Percentiles rank a stretch among this genome's conserved stretches.
phyloP scores from a whole-genome alignment of 2,888 invertebrate genomes.

The Ramazzottius varieornatus region DNA sequence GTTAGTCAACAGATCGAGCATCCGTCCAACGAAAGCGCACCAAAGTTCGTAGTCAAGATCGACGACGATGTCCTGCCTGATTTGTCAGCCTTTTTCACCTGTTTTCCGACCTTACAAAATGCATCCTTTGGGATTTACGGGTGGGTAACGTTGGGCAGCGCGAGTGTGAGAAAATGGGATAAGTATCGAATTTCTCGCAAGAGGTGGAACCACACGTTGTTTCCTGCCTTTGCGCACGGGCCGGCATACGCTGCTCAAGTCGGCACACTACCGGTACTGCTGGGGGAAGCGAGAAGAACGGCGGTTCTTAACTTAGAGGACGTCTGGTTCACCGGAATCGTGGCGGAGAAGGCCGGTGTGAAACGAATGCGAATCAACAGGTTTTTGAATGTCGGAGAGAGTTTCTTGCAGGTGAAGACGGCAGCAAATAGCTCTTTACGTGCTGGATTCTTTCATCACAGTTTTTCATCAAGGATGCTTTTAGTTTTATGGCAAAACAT shows the following conservation, averaged over 20 bases:
- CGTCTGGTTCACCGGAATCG: neutral
- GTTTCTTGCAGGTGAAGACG: neutral
- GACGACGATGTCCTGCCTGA: slow-evolving; percentile 3
- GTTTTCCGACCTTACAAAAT: neutral
- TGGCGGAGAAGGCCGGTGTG: neutral
- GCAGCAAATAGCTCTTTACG: neutral
- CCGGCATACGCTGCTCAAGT: neutral
- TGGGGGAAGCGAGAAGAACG: neutral
- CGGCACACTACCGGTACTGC: neutral
- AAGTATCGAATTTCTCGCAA: neutral
- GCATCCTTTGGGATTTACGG: neutral
- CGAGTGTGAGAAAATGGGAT: neutral
- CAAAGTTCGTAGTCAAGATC: neutral
- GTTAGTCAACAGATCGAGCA: neutral
- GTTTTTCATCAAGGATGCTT: neutral
- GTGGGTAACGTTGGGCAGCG: neutral
- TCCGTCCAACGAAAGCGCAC: too few species aligned
- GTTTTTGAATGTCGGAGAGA: neutral
- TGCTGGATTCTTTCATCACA: neutral
- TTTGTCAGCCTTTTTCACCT: neutral
- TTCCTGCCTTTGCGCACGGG: neutral
- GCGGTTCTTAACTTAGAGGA: neutral
- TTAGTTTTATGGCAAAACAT: too few species aligned
- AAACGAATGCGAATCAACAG: neutral
- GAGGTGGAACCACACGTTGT: neutral